Evolutionary conservation across 2,888 invertebrate species (phyloP), one percentile per base, ranked within the genome.

Genomic region (Andrena flavipes): DNA sequence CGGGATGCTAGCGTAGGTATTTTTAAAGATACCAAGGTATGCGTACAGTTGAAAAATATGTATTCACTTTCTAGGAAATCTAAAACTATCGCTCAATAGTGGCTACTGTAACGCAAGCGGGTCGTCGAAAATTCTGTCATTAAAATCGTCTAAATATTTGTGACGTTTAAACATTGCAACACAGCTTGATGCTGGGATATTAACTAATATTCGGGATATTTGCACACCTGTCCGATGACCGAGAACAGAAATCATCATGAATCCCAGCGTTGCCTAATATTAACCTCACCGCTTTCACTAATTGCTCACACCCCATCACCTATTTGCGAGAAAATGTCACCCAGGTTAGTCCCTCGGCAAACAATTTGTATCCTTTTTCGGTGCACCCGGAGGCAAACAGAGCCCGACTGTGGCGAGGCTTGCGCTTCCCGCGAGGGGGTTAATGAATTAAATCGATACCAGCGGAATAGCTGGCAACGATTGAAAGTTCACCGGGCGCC

Each of bases 401-500:
- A 23, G 2, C 20, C 2, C 4, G 13, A 13, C 63, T 8, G 60
- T 16, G 35, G 51, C 75, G 51, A 60, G 23, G 62, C 3, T 56
- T 23, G 64, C 51, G 62, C 23, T 69, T 56, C 51, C 86, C 63
- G 65, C 70, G 73, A 83, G 56, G 51, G 63, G 65, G 73, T 79
- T 84, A 86, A 84, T 85, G 63, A 84, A 85, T 85, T 79, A 74
- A 76, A 84, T 72, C 80, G 81, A 67, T 70, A 67, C 69, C 8
- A 6, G 30, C 30, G 20, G 23, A 42, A 49, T 42, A 59, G 49
- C 59, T 69, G 73, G 60, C 26, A 81, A 60, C 65, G 81, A 74
- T 62, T 67, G 81, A 82, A 74, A 67, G 54, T 74, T 67, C 35
- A 62, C 26, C 60, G 35, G 16, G 20, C 56, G 70, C 29, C 74